Evolutionary conservation across 2,113 vertebrate species (phyloP).

Genomic region (Cyrtonyx montezumae): DNA sequence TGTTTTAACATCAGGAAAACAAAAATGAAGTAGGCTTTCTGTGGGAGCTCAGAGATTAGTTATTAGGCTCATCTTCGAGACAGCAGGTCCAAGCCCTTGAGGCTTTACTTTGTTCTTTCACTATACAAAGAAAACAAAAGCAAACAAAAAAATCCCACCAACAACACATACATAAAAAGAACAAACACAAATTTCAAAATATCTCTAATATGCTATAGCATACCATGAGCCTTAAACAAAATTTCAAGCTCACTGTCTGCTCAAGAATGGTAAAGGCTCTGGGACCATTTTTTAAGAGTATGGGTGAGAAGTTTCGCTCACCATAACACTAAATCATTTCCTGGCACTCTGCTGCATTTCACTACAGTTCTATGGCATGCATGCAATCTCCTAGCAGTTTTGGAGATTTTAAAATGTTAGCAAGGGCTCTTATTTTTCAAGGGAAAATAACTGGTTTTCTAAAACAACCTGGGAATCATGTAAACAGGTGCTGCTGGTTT

Average conservation of each 20-base stretch:
- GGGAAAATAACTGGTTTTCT: background rate
- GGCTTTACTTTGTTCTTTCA: background rate
- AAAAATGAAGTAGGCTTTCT: background rate
- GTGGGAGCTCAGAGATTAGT: background rate
- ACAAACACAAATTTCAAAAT: background rate
- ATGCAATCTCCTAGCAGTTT: background rate
- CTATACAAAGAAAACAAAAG: background rate
- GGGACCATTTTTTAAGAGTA: background rate
- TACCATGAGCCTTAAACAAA: background rate
- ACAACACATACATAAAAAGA: background rate
- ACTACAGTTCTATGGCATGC: accelerated
- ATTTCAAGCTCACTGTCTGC: background rate
- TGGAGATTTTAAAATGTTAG: background rate
- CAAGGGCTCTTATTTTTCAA: background rate
- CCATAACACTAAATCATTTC: background rate
- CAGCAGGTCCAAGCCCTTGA: background rate
- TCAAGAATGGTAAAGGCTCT: background rate
- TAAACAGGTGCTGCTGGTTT: background rate
- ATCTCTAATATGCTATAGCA: background rate
- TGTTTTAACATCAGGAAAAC: background rate
- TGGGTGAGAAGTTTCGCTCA: background rate
- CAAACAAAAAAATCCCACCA: background rate
- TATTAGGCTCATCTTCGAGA: background rate
- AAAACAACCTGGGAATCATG: background rate
- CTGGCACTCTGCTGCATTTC: background rate